Percentiles rank a stretch among this genome's conserved stretches.
Conservation (phyloP, 1,140 invertebrate species). For the Hypsibius dujardini region DNA sequence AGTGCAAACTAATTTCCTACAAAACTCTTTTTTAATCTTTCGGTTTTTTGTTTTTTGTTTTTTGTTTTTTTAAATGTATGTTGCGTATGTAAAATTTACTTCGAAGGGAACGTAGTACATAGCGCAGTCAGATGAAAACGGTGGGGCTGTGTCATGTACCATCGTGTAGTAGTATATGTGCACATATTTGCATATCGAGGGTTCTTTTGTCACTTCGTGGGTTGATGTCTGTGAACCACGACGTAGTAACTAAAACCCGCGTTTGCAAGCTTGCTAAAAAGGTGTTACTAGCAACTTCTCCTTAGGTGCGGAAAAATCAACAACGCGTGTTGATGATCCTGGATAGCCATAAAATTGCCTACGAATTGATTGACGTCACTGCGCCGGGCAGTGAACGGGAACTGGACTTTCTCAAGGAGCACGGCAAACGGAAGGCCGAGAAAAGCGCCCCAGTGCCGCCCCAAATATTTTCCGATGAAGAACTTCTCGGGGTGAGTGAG, state of each 20-base stretch:
- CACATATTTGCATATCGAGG: no score
- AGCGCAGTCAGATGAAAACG: neutral
- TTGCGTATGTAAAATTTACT: neutral
- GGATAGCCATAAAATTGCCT: conserved; percentile 67
- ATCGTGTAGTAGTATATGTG: neutral
- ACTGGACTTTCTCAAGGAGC: conserved; percentile 77
- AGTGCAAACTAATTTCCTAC: neutral
- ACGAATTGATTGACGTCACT: conserved; percentile 74
- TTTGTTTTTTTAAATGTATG: neutral
- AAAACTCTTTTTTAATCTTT: neutral
- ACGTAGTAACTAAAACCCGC: neutral
- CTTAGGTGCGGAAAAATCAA: conserved; percentile 76
- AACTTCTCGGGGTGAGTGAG: conserved; percentile 67
- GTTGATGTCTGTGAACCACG: neutral
- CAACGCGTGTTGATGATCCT: conserved; percentile 75
- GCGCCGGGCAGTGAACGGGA: conserved; percentile 68
- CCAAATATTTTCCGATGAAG: conserved; percentile 76
- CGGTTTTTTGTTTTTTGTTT: neutral
- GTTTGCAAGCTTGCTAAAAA: neutral
- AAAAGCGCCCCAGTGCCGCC: conserved; percentile 59
- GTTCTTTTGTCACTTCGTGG: no score
- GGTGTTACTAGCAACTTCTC: neutral
- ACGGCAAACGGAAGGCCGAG: conserved; percentile 44
- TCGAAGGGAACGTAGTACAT: neutral
- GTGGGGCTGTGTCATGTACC: neutral